A percentile compares a stretch with the other conserved stretches of the same genome.
Conservation (phyloP, 1,140 invertebrate genomes). For the Procambarus virginalis region DNA sequence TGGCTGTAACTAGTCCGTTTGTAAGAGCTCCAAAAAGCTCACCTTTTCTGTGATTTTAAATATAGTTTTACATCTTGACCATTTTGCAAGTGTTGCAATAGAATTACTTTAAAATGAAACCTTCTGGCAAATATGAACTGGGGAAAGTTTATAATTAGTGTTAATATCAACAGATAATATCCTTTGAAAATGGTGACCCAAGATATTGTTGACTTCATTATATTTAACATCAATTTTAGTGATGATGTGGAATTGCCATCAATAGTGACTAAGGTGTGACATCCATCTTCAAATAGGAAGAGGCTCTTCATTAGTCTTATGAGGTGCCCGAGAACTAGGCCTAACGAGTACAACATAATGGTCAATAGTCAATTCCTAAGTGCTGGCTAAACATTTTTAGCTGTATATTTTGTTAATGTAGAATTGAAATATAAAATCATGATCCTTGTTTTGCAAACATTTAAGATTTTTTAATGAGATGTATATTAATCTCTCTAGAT, state of each 20-base stretch:
- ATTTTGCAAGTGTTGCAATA: slow-evolving; percentile 41
- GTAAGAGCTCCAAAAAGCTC: slow-evolving; percentile 36
- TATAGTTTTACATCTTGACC: slow-evolving; percentile 48
- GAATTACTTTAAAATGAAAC: slow-evolving; percentile 31
- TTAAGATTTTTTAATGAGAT: too few species aligned
- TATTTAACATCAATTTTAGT: neutral
- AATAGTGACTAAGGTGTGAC: too few species aligned
- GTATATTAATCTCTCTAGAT: too few species aligned
- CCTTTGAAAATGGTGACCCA: neutral
- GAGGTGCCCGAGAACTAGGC: too few species aligned
- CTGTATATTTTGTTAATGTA: too few species aligned
- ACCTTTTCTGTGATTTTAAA: slow-evolving; percentile 59
- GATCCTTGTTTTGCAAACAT: too few species aligned
- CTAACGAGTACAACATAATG: too few species aligned
- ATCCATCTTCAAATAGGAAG: too few species aligned
- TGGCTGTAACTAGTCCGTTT: neutral
- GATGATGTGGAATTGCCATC: neutral
- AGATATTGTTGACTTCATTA: neutral
- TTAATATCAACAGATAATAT: slow-evolving; percentile 2
- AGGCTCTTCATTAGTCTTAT: too few species aligned
- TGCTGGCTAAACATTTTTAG: too few species aligned
- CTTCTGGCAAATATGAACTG: neutral
- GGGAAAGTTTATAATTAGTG: neutral
- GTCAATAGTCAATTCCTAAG: too few species aligned
- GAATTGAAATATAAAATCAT: too few species aligned